Conservation (phyloP, 2,888 invertebrate species). For the Lasioglossum pauxillum region DNA sequence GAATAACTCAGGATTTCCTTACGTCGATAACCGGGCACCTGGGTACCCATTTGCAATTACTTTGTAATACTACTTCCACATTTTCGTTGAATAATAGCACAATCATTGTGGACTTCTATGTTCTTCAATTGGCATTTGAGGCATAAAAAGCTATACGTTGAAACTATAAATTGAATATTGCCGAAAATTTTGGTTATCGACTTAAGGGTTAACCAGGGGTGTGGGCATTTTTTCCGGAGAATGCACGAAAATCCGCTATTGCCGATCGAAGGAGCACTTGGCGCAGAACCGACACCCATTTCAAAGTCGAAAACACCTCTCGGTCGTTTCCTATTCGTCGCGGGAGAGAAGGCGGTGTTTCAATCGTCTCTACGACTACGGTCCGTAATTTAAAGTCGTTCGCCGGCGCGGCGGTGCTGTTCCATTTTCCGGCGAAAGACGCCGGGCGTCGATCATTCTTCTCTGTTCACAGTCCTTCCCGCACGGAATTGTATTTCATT, state of each 20-base stretch:
- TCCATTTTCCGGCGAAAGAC: slow-evolving; percentile 38
- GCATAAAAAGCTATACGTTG: no score
- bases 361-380: slow-evolving; percentile 1
- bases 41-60: no score
- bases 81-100: no score
- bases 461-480: slow-evolving; percentile 8
- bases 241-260: not conserved
- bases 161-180: no score
- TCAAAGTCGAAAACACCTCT: slow-evolving; percentile 11
- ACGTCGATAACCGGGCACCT: no score
- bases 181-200: no score
- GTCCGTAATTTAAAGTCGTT: slow-evolving; percentile 1
- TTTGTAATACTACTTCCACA: no score
- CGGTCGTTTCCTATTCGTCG: slow-evolving; percentile 1
- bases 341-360: not conserved
- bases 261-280: not conserved
- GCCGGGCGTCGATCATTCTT: slow-evolving; percentile 32
- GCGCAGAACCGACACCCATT: not conserved
- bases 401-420: slow-evolving; percentile 8
- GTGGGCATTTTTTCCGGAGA: no score
- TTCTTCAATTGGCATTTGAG: no score
- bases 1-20: no score
- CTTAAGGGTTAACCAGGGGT: no score
- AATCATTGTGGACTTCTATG: no score
- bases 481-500: slow-evolving; percentile 54